Evolutionary conservation across 2,113 vertebrate genomes (phyloP), one percentile per base, ranked within the genome.

Genomic region (Lamprologus speciosus): DNA sequence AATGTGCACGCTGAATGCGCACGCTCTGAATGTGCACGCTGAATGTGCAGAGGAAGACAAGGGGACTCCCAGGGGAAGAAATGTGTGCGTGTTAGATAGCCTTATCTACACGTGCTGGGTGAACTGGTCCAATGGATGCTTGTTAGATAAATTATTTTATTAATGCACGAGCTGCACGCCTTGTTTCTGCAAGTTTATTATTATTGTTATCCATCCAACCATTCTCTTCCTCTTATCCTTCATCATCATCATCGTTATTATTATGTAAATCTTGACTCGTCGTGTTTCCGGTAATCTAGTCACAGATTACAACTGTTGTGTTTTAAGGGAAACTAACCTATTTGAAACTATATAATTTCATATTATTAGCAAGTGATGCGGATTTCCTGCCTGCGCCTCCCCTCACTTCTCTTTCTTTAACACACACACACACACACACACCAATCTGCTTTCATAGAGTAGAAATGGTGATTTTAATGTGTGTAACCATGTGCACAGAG

Each of bases 401-500:
- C 21, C 68, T 28, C 42, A 2, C 14, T 47, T 75, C 68, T 47
- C 70, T 50, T 31, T 78, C 70, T 50, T 12, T 50, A 19, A 50
- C 45, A 63, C 55, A 58, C 33, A 21, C 33, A 40, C 19, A 42
- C 58, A 63, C 47, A 70, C 35, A 7, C 33, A 80, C 23, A 14
- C 7, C 2, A 9, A 10, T 35, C 8, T 63, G 28, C 35, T 42
- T 57, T 23, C 14, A 10, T 9, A 17, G 23, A 83, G 21, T 54
- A 37, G 19, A n/a, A 47, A 65, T 40, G 3, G 16, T 5, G 58
- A 4, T 13, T 6, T 5, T 51, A 35, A n/a, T 8, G 12, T 75
- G 26, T 16, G 21, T 86, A 40, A 83, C 11, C 28, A 84, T 14
- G 8, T 70, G 68, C 84, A 81, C 63, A 50, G 35, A 51, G 11